Evolutionary conservation across 53 echinoderm and acorn worm genomes (phyloP).

Genomic region (Apostichopus leukothele): DNA sequence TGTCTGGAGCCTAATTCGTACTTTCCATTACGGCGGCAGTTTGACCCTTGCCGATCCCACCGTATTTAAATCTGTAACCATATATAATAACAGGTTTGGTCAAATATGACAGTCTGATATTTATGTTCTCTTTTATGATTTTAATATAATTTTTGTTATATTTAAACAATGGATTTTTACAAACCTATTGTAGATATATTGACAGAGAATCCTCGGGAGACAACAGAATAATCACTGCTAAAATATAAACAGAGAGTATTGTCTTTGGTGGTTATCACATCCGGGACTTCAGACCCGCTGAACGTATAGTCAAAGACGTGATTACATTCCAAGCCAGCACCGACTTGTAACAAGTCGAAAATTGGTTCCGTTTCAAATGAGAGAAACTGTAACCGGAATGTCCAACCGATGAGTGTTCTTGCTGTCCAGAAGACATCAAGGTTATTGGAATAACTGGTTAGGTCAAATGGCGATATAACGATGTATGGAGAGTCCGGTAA

Average conservation of each 20-base stretch:
- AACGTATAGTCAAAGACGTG: background rate
- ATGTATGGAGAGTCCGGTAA: background rate
- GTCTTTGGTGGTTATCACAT: background rate
- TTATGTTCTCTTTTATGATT: too few relatives aligned
- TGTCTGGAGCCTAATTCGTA: too few relatives aligned
- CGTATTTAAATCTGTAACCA: too few relatives aligned
- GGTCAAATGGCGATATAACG: background rate
- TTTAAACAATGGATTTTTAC: background rate
- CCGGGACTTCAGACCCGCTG: background rate
- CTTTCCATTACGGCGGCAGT: too few relatives aligned
- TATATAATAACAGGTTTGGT: too few relatives aligned
- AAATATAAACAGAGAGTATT: conserved; percentile 16
- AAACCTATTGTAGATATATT: conserved; percentile 30
- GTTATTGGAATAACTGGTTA: background rate
- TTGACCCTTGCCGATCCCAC: too few relatives aligned
- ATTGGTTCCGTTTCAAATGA: conserved; percentile 5
- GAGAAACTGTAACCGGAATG: background rate
- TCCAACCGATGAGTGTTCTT: background rate
- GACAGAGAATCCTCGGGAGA: background rate
- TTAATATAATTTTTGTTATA: too few relatives aligned
- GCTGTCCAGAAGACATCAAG: conserved; percentile 17
- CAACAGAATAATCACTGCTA: conserved; percentile 11
- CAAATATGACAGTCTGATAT: too few relatives aligned
- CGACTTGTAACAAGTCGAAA: conserved; percentile 28
- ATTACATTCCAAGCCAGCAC: conserved; percentile 2